Evolutionary conservation across 2,888 invertebrate species (phyloP), one percentile per base, ranked within the genome.

Genomic region (Sicus ferrugineus): DNA sequence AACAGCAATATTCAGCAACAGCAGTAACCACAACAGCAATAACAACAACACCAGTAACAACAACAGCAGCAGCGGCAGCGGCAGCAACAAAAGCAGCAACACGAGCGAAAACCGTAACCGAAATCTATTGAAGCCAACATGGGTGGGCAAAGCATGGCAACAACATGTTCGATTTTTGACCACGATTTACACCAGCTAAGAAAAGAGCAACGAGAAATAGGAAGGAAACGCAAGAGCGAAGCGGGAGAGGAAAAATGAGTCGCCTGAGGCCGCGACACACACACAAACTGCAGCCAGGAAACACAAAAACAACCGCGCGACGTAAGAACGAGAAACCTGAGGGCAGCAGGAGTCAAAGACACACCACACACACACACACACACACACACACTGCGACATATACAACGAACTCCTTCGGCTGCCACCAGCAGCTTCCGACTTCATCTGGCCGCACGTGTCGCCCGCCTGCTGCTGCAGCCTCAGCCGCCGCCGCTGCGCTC

Each of bases 121-220:
- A 71, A 73, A 71, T 70, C 69, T 75, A 75, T 23, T 23, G 21
- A 64, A 31, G 26, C 76, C 81, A 76, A 78, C 80, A 78, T 78
- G 80, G 78, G 80, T 79, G 78, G 75, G 65, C 65, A 52, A 34
- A 63, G 63, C 52, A 54, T 54, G 65, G 65, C 54, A 65, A 38
- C 54, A 38, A 38, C 54, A 38, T 65, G 65, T 54, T 65, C 54
- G 65, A 34, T 50, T 65, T n/a, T 52, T 34, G 65, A 14, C 65
- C 65, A 54, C 54, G 65, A 65, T 48, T 19, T 34, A 30, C 19
- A 7, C 31, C 14, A n/a, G 14, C 19, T 23, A 23, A 5, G 2
- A 23, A 9, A 50, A 62, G 26, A 62, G 28, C 42, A 31, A 48
- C 30, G 30, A 34, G 23, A 21, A 21, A 34, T 31, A 59, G 31